Conservation (phyloP, 1,140 invertebrate genomes). For the Pissodes strobi region DNA sequence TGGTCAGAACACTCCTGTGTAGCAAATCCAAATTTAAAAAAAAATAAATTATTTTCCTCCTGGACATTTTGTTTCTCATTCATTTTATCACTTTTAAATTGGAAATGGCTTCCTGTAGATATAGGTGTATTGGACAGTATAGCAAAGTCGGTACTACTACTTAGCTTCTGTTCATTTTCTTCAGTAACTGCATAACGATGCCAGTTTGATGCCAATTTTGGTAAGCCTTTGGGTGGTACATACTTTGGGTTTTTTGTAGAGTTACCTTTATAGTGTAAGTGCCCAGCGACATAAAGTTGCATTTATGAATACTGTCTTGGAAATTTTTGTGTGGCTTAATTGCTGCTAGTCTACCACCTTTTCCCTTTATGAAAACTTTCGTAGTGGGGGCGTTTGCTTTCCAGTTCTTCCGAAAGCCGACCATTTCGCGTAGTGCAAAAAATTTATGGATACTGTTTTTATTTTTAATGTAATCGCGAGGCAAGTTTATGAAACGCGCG, state of each 20-base stretch:
- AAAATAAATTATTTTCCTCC: conserved; percentile 35
- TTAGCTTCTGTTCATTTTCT: conserved; percentile 9
- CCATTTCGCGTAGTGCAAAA: too few relatives aligned
- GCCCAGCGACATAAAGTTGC: too few relatives aligned
- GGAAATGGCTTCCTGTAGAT: conserved; percentile 43
- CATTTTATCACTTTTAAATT: conserved; percentile 41
- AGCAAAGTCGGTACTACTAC: conserved; percentile 37
- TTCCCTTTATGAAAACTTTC: too few relatives aligned
- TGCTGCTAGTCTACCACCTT: too few relatives aligned
- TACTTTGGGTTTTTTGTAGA: conserved; percentile 17
- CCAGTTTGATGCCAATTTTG: conserved; percentile 42
- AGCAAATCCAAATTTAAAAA: conserved; percentile 44
- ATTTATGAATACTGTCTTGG: too few relatives aligned
- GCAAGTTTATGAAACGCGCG: too few relatives aligned
- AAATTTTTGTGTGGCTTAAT: too few relatives aligned
- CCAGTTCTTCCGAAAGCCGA: too few relatives aligned
- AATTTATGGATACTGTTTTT: too few relatives aligned
- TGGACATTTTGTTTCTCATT: conserved; percentile 24
- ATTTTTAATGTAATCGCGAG: too few relatives aligned
- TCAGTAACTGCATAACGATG: conserved; percentile 41
- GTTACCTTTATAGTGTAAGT: conserved; percentile 41
- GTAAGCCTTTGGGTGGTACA: conserved; percentile 25
- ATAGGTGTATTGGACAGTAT: conserved; percentile 44
- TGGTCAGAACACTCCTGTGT: conserved; percentile 38
- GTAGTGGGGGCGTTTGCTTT: too few relatives aligned